A percentile compares a stretch with the other conserved stretches of the same genome.
Evolutionary conservation across 2,888 invertebrate genomes (phyloP).

Genomic region (Bugula neritina): DNA sequence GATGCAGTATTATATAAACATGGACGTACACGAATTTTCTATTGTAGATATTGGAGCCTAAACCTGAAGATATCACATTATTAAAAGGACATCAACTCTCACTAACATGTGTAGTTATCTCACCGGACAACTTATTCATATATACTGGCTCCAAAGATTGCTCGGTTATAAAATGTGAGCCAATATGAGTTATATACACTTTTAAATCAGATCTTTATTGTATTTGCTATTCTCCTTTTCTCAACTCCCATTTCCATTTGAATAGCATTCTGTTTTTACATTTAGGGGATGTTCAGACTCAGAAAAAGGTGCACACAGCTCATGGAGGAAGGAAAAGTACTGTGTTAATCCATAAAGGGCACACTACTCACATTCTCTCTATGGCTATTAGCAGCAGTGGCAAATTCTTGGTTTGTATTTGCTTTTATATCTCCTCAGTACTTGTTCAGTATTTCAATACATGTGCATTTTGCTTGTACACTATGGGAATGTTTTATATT

Average conservation of each 20-base stretch:
- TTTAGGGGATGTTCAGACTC: slow-evolving; percentile 44
- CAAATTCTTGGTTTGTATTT: slow-evolving; percentile 67
- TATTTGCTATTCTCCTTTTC: too few species aligned
- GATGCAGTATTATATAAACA: too few species aligned
- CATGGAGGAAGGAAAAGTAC: slow-evolving; percentile 46
- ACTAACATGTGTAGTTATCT: slow-evolving; percentile 64
- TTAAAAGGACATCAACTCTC: too few species aligned
- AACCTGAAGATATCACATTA: too few species aligned
- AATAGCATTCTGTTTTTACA: too few species aligned
- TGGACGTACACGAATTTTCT: too few species aligned
- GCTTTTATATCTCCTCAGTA: neutral
- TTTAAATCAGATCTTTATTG: too few species aligned
- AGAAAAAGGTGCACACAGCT: slow-evolving; percentile 46
- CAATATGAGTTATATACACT: too few species aligned
- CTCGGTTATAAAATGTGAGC: slow-evolving; percentile 74
- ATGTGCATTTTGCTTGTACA: too few species aligned
- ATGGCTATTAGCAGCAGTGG: slow-evolving; percentile 72
- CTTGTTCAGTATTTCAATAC: neutral
- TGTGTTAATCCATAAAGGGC: slow-evolving; percentile 44
- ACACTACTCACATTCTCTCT: slow-evolving; percentile 58
- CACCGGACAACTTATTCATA: slow-evolving; percentile 65
- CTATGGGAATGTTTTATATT: too few species aligned
- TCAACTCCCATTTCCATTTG: too few species aligned
- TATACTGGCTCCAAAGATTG: slow-evolving; percentile 85
- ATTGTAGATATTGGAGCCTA: too few species aligned